Evolutionary conservation across 2,113 vertebrate species (phyloP), one percentile per base, ranked within the genome.

Genomic region (Panurus biarmicus): DNA sequence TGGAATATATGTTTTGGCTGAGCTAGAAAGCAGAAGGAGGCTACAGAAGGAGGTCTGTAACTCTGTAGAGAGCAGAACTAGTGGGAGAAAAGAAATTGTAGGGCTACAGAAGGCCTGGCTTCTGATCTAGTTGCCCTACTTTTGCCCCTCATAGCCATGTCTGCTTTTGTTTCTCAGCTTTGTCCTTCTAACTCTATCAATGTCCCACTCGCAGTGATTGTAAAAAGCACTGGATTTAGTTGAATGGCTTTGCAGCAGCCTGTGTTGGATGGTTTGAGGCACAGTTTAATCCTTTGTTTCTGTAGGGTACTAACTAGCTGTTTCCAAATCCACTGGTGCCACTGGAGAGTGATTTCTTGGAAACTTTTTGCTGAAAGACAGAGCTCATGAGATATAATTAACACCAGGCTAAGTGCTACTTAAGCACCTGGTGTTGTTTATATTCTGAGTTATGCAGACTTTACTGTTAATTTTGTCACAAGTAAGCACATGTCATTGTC

Each of bases 221-320:
- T 53, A 33, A 66, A 80, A 85, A 79, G 29, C 58, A 42, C n/a
- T 65, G 58, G 35, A 44, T 85, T 69, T 75, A 73, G 54, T 5
- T 58, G 78, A 85, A 73, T 83, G 57, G 42, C 66, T 94, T 71
- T 76, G 66, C 64, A 78, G 64, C 1, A 16, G n/a, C 10, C 12
- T 28, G 62, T 87, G 42, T 47, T 92, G 58, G 42, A n/a, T 87
- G 35, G 58, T 81, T 67, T 17, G 53, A 69, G 76, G 58, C 50
- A 89, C 77, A 76, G 6, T 72, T 87, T 95, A 89, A 85, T 87
- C 71, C 71, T 89, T 91, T 91, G 87, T 85, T 94, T 93, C 84
- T 91, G 14, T 48, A 51, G 62, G 81, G 58, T 69, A 61, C 87
- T 93, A 96, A 87, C n/a, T 74, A 91, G 62, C 85, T 95, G 50